Conservation (phyloP, 2,113 vertebrate species). For the Tragulus kanchil region DNA sequence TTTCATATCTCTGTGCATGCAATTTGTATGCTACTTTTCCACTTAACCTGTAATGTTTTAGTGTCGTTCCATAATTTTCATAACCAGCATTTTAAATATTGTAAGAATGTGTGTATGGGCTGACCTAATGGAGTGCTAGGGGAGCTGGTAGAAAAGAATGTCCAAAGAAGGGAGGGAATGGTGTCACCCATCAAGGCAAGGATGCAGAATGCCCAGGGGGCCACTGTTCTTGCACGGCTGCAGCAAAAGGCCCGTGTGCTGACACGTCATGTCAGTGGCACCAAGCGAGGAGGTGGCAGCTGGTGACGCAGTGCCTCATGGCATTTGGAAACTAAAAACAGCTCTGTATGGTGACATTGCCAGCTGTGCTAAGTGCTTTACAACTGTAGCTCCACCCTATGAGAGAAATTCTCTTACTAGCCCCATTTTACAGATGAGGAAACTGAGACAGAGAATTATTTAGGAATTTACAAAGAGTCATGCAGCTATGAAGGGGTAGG, state of each 20-base stretch:
- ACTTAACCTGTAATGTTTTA: background rate
- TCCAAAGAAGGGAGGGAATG: background rate
- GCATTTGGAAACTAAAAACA: background rate
- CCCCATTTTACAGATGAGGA: background rate
- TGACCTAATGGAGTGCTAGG: background rate
- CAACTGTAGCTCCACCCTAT: background rate
- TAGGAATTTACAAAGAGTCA: background rate
- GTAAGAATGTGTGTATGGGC: background rate
- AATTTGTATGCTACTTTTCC: conserved; percentile 23
- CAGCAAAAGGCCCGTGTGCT: background rate
- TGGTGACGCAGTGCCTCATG: background rate
- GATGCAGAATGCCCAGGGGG: background rate
- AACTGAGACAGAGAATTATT: background rate
- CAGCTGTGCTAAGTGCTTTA: background rate
- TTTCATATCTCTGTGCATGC: background rate
- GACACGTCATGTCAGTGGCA: accelerated
- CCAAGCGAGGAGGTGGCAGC: background rate
- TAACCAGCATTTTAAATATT: background rate
- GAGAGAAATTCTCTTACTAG: background rate
- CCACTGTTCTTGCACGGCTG: background rate
- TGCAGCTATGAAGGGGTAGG: background rate
- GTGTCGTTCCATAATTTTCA: background rate
- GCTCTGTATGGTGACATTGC: background rate
- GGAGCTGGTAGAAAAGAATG: background rate
- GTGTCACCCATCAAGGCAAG: background rate